Evolutionary conservation across 1,140 invertebrate genomes (phyloP).

Genomic region (Cotesia glomerata): DNA sequence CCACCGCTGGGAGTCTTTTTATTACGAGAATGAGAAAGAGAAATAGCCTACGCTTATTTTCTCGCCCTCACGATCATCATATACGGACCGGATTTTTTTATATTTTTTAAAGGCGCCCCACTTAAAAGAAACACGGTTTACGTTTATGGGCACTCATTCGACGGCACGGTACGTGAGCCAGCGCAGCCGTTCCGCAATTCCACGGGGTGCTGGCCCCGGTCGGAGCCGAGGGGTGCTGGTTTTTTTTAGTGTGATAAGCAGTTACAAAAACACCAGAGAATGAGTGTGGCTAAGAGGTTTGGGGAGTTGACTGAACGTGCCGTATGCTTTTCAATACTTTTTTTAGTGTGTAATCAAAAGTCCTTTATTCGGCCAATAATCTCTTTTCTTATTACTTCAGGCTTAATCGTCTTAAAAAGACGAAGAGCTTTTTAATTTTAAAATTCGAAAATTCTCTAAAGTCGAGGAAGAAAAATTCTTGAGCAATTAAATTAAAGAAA

Average conservation of each 20-base stretch:
- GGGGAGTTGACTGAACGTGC: neutral
- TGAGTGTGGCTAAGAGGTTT: neutral
- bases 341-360: neutral
- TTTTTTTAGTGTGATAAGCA: constrained; percentile 50
- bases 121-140: constrained; percentile 63
- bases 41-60: constrained; percentile 17
- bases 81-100: constrained; percentile 54
- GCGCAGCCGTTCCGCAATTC: constrained; percentile 46
- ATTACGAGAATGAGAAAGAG: constrained; percentile 19
- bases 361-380: neutral
- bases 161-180: constrained; percentile 41
- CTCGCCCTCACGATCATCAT: constrained; percentile 42
- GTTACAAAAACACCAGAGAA: constrained; percentile 44
- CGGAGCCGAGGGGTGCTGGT: constrained; percentile 25
- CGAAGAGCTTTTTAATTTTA: no score
- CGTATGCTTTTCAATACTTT: neutral
- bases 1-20: constrained; percentile 16
- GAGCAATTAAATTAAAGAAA: no score
- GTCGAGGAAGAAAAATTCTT: no score
- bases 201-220: constrained; percentile 26
- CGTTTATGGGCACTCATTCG: constrained; percentile 62
- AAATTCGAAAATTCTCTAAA: no score
- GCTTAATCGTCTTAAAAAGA: neutral
- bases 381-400: neutral
- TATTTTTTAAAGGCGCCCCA: constrained; percentile 59